Base-by-base conservation (phyloP, 2,888 invertebrate species). In the Macrosoma leucophasiata region DNA sequence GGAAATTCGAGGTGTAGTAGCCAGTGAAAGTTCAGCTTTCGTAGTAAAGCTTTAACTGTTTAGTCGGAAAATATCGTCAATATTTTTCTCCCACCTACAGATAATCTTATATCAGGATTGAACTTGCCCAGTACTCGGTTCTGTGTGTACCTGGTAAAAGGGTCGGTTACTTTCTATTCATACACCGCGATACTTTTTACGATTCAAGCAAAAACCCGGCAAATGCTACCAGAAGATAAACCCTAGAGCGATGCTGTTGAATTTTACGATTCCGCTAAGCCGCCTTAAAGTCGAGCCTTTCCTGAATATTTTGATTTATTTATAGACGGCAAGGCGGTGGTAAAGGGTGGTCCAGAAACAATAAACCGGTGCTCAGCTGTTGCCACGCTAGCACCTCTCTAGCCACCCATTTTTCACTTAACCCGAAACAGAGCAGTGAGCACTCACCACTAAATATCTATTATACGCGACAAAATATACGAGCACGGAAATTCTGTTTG, bases 281-380 rank as follows among this genome's bases (percentile, higher is more conserved):
- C 79, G 77, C 76, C 81, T 78, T 75, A 74, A 79, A 84, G 75
- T 78, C 78, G 75, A 65, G 78, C 79, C 79, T 77, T 81, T 78
- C 74, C 79, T 79, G 81, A 79, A 84, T 82, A 82, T 82, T 84
- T 82, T 84, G 82, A 84, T 84, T 84, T 84, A 84, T 84, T 84
- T 84, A 84, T 78, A 73, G 78, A 74, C 70, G 72, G 69, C 64
- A 77, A 75, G 63, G 75, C 73, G 75, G 36, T 44, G 47, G 50
- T 78, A 75, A 79, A 75, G 79, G 79, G 74, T 78, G 73, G 72
- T 69, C 71, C 64, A 69, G 76, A 77, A 77, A 79, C 78, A 77
- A 79, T 78, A 78, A 76, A 73, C 71, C 62, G 63, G 57, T 61
- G 65, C 66, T 71, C 68, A 71, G 50, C 50, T 52, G 50, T 42